A percentile compares a stretch with the other conserved stretches of the same genome.
Conservation (phyloP, 2,113 vertebrate genomes). For the Vombatus ursinus region DNA sequence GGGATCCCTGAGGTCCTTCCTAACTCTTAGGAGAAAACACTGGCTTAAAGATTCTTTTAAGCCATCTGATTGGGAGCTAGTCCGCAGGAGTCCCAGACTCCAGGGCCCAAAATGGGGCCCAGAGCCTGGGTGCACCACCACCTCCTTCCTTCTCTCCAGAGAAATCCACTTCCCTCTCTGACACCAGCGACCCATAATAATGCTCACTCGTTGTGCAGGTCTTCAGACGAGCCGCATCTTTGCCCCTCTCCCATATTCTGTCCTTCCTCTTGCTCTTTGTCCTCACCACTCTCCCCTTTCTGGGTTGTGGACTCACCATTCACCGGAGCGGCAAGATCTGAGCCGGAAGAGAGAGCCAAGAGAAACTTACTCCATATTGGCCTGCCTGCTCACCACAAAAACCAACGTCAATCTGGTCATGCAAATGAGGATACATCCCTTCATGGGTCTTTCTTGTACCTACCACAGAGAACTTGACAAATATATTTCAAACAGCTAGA, state of each 20-base stretch:
- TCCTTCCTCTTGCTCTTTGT: conserved; percentile 77
- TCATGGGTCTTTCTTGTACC: background rate
- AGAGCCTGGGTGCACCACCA: background rate
- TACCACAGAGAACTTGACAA: background rate
- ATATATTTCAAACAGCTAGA: background rate
- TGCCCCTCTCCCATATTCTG: conserved; percentile 72
- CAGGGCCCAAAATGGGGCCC: background rate
- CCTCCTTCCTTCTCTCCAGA: background rate
- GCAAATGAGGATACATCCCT: background rate
- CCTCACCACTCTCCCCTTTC: conserved; percentile 80
- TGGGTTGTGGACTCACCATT: conserved; percentile 90
- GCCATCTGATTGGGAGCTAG: background rate
- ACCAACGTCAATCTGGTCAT: background rate
- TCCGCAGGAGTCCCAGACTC: background rate
- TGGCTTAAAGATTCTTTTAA: background rate
- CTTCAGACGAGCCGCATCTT: conserved; percentile 43
- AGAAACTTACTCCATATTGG: background rate
- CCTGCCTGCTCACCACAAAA: fast-evolving
- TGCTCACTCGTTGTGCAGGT: conserved; percentile 81
- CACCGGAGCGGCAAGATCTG: conserved; percentile 87
- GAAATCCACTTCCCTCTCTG: background rate
- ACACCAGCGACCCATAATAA: fast-evolving
- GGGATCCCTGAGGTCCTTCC: background rate
- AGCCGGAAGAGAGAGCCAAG: background rate
- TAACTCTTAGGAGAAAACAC: background rate